Evolutionary conservation across 2,113 vertebrate genomes (phyloP), one percentile per base, ranked within the genome.

Genomic region (Cephalophus harveyi): DNA sequence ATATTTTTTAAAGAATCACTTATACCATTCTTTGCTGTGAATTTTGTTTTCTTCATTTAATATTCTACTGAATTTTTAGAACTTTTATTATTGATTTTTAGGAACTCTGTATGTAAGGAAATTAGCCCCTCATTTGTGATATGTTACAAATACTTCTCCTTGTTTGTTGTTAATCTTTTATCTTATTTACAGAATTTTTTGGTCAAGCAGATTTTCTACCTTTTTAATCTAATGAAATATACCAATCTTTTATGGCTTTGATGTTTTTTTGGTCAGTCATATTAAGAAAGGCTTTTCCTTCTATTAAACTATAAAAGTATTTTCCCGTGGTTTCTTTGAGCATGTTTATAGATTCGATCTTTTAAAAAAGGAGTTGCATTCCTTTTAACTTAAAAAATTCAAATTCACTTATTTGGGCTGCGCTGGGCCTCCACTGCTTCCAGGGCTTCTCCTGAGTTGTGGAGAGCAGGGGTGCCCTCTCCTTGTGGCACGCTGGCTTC

Each of bases 291-390:
- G 21, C 54, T 40, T 91, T 64, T 54, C 50, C 40, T 82, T 94
- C 78, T 83, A 48, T 93, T n/a, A 84, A 48, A 95, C 81, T 86
- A 36, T 52, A 89, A 71, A 54, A 79, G 79, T 33, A 82, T 93
- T 71, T 95, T 94, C 54, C 74, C 82, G 71, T 87, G 81, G 87
- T 95, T 93, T 87, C 57, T 92, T 89, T 71, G 55, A 96, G 79
- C 46, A 92, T 57, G 86, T 95, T 97, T 79, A 64, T 86, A 67
- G 60, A 85, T 95, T 89, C 67, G 46, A 59, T n/a, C 19, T 57
- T 78, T 83, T 43, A 71, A 88, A 14, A 74, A 40, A 25, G 3
- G 71, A 43, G 71, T 43, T 43, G 27, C 7, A 14, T 27, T 76
- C 36, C 71, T 76, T 76, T 27, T 76, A 14, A 27, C 21, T 43